Evolutionary conservation across 2,113 vertebrate genomes (phyloP).

Genomic region (Coptodon bakossiorum): DNA sequence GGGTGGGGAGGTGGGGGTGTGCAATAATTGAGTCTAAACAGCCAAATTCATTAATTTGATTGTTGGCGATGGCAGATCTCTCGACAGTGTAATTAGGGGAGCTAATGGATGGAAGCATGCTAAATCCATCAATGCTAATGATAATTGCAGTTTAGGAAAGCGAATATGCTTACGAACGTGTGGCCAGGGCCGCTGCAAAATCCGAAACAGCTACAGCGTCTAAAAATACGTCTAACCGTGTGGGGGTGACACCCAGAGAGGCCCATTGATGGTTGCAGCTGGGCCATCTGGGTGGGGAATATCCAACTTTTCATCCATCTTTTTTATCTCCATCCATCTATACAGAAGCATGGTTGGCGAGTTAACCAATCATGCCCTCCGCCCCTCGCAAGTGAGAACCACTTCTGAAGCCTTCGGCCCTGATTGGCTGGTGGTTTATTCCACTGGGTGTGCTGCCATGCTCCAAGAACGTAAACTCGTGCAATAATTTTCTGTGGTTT

Average conservation of each 20-base stretch:
- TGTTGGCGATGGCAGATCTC: slow-evolving; percentile 67
- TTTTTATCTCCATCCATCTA: slow-evolving; percentile 31
- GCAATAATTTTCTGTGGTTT: slow-evolving; percentile 5
- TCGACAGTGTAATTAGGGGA: slow-evolving; percentile 66
- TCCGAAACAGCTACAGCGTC: slow-evolving; percentile 23
- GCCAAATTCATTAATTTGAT: slow-evolving; percentile 72
- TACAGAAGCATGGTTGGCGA: slow-evolving; percentile 20
- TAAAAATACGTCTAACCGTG: slow-evolving; percentile 49
- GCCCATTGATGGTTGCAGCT: slow-evolving; percentile 16
- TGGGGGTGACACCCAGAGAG: slow-evolving; percentile 35
- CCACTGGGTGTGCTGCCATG: slow-evolving; percentile 14
- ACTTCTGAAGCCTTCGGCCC: slow-evolving; percentile 36
- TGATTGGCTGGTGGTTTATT: slow-evolving; percentile 34
- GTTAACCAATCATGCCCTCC: slow-evolving; percentile 43
- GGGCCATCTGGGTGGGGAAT: not conserved
- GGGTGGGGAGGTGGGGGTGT: not conserved
- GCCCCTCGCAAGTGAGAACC: slow-evolving; percentile 16
- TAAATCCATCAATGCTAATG: slow-evolving; percentile 75
- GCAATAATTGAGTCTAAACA: slow-evolving; percentile 65
- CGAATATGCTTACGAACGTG: slow-evolving; percentile 35
- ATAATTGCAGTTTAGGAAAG: slow-evolving; percentile 65
- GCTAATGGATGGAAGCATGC: slow-evolving; percentile 63
- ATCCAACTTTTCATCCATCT: slow-evolving; percentile 12
- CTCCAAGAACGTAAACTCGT: not conserved
- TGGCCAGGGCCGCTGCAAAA: slow-evolving; percentile 30